Evolutionary conservation across 2,888 invertebrate species (phyloP), one percentile per base, ranked within the genome.

Genomic region (Tholera decimalis): DNA sequence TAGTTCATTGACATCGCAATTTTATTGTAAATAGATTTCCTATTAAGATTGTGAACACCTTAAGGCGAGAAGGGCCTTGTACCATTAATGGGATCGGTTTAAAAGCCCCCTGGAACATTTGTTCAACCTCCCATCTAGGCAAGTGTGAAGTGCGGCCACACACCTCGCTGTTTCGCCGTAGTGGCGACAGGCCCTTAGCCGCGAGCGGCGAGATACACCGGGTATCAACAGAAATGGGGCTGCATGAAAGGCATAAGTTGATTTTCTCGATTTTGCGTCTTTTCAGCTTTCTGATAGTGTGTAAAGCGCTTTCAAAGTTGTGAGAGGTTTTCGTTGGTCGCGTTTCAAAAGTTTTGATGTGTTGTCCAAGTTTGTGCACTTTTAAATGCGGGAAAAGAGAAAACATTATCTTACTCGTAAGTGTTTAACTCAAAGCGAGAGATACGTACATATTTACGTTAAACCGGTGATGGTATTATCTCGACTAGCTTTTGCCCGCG

Each of bases 61-160:
- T 60, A 51, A 58, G 62, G 57, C 61, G 70, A 62, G 69, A 75
- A 73, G 70, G 56, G 54, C 66, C 63, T 60, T 56, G 70, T 70
- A 57, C 28, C 53, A 73, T 70, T 79, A 74, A 77, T 69, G 64
- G 73, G 62, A 70, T 61, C 60, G 62, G 49, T 62, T 83, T 81
- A 82, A 80, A 80, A 82, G 82, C 74, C 69, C 66, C 64, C 58
- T 71, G 67, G 73, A 79, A 81, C 82, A 83, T 85, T 86, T 84
- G 83, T 85, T 81, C 82, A 83, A 74, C 78, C 75, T 62, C 77
- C 77, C 79, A 73, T 77, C 73, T 67, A 58, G 66, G 69, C 68
- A 80, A 81, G 86, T 86, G 86, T 86, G 82, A 86, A 84, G 79
- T 79, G 77, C 65, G 85, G 72, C 87, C 87, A 87, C 87, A 87